A percentile compares a stretch with the other conserved stretches of the same genome.
Conservation (phyloP, 2,888 invertebrate species). For the Tiphia femorata region DNA sequence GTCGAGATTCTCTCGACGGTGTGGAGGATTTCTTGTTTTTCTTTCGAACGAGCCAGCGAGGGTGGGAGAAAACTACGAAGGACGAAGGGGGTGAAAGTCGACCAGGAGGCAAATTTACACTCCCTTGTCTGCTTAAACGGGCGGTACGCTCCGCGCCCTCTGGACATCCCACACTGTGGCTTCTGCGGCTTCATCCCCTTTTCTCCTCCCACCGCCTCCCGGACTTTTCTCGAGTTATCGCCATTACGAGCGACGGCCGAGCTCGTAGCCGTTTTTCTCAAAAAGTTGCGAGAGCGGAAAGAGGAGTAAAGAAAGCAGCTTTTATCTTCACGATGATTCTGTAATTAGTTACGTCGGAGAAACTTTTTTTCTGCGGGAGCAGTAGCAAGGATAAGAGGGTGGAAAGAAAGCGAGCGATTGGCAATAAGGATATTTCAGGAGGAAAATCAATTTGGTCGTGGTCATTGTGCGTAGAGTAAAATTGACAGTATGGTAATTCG, state of each 20-base stretch:
- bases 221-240: constrained; percentile 12
- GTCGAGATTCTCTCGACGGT: constrained; percentile 1
- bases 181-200: neutral
- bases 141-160: constrained; percentile 1
- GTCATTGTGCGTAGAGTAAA: too few species aligned
- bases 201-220: too few species aligned
- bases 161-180: constrained; percentile 4
- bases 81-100: neutral
- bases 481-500: too few species aligned
- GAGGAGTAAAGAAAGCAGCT: neutral
- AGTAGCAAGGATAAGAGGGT: too few species aligned
- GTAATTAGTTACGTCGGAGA: neutral
- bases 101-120: too few species aligned
- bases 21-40: constrained; percentile 14
- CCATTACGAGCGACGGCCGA: neutral
- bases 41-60: neutral
- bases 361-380: too few species aligned
- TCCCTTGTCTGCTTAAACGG: constrained; percentile 12
- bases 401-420: too few species aligned
- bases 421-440: too few species aligned
- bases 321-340: constrained; percentile 3
- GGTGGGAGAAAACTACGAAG: too few species aligned
- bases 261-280: constrained; percentile 1
- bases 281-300: too few species aligned
- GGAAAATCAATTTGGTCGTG: too few species aligned